A percentile compares a stretch with the other conserved stretches of the same genome.
Evolutionary conservation across 2,888 invertebrate species (phyloP).

Genomic region (Acholoe squamosa): DNA sequence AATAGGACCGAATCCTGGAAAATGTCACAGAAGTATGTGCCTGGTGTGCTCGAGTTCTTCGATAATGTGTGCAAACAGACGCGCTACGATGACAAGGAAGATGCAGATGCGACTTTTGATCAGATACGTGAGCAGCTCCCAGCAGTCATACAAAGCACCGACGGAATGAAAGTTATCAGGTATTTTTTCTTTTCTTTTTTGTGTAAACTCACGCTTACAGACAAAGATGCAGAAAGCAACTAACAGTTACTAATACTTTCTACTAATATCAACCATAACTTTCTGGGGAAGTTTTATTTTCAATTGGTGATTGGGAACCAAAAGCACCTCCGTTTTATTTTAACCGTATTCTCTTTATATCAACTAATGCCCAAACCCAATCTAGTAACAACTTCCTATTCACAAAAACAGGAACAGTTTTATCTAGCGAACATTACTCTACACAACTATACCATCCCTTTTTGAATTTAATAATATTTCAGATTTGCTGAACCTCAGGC

Average conservation of each 20-base stretch:
- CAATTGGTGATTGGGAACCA: too few species aligned
- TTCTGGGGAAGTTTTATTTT: too few species aligned
- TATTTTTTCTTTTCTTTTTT: too few species aligned
- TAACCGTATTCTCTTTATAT: too few species aligned
- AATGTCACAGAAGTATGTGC: not conserved
- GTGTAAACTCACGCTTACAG: not conserved
- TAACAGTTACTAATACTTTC: too few species aligned
- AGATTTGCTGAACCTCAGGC: constrained; percentile 5
- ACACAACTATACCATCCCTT: too few species aligned
- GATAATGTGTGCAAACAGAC: constrained; percentile 56
- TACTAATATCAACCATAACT: too few species aligned
- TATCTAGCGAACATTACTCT: too few species aligned
- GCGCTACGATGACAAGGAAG: constrained; percentile 57
- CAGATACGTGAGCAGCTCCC: constrained; percentile 49
- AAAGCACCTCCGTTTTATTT: too few species aligned
- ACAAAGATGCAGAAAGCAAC: not conserved
- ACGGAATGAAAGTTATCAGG: constrained; percentile 63
- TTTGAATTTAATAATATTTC: not conserved
- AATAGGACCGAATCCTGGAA: not conserved
- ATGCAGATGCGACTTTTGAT: constrained; percentile 58
- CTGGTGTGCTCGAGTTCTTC: constrained; percentile 9
- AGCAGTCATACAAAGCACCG: not conserved
- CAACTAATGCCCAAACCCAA: too few species aligned
- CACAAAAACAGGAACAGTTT: too few species aligned
- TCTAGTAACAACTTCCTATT: too few species aligned